These are phyloP conservation scores for Egretta garzetta DNA, from an alignment of 2,113 vertebrate genomes.

Conservation along the genomic window DNA sequence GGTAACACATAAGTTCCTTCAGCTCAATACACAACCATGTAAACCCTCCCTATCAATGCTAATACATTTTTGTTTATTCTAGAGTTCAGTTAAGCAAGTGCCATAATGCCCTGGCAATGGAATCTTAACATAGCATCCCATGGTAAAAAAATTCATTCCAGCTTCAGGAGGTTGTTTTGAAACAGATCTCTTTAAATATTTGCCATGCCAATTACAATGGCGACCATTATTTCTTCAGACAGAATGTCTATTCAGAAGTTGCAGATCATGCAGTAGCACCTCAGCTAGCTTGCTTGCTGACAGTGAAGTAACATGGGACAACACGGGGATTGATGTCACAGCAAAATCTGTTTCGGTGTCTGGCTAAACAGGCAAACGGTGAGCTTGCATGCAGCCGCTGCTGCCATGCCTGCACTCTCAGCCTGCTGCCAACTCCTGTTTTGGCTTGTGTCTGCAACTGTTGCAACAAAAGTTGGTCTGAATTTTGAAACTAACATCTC, in stretches of 20 bases:
- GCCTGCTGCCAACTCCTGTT: neutral
- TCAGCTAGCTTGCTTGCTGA: neutral
- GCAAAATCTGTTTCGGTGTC: neutral
- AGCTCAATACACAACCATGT: neutral
- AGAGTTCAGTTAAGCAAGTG: neutral
- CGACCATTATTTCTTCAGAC: neutral
- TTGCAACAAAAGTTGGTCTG: neutral
- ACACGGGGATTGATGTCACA: neutral
- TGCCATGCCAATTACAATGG: neutral
- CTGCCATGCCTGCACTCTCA: neutral
- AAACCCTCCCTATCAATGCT: neutral
- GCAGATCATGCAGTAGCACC: neutral
- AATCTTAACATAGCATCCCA: neutral
- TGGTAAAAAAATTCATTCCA: neutral
- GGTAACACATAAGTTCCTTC: neutral
- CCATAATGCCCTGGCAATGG: neutral
- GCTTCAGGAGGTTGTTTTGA: neutral
- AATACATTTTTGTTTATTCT: neutral
- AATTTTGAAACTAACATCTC: neutral
- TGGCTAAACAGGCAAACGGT: neutral
- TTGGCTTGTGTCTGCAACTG: neutral
- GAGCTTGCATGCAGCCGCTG: neutral
- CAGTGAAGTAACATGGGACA: neutral
- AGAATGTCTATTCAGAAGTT: neutral
- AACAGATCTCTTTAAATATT: neutral